Evolutionary conservation across 2,888 invertebrate genomes (phyloP).

Genomic region (Ectropis crepuscularia): DNA sequence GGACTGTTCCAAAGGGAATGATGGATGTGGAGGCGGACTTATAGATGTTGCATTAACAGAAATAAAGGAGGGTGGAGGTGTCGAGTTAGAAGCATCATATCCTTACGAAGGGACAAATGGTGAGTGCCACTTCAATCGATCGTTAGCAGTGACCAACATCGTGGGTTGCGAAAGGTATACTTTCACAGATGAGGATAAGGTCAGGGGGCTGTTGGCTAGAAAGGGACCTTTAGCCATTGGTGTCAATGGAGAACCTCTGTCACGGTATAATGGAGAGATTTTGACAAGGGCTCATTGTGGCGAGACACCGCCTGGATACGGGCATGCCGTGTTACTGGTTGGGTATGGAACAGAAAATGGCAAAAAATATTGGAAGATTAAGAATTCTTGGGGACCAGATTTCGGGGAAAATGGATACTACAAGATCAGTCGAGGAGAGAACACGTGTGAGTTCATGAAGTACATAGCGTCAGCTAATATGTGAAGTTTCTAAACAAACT

Average conservation of each 20-base stretch:
- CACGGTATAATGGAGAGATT: neutral
- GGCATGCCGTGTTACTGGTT: conserved; percentile 4
- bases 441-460: conserved; percentile 1
- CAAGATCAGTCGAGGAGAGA: conserved; percentile 1
- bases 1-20: conserved; percentile 10
- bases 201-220: conserved; percentile 14
- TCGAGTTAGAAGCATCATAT: conserved; percentile 12
- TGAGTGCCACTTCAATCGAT: no score
- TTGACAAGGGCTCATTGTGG: neutral
- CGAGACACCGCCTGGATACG: no score
- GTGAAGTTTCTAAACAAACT: neutral
- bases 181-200: conserved; percentile 9
- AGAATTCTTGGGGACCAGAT: neutral
- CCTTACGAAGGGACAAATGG: conserved; percentile 5
- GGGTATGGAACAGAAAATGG: conserved; percentile 11
- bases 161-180: conserved; percentile 8
- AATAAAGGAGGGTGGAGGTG: conserved; percentile 5
- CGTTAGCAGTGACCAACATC: conserved; percentile 3
- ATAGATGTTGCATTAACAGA: conserved; percentile 3
- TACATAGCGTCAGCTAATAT: neutral
- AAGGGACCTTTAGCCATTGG: conserved; percentile 15
- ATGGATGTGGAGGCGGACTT: conserved; percentile 1
- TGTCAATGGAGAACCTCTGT: neutral
- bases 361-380: conserved; percentile 12
- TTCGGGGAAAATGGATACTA: conserved; percentile 4